phyloP scores from a whole-genome alignment of 92 coral and sea anemone species.

The Epizoanthus scotinus region DNA sequence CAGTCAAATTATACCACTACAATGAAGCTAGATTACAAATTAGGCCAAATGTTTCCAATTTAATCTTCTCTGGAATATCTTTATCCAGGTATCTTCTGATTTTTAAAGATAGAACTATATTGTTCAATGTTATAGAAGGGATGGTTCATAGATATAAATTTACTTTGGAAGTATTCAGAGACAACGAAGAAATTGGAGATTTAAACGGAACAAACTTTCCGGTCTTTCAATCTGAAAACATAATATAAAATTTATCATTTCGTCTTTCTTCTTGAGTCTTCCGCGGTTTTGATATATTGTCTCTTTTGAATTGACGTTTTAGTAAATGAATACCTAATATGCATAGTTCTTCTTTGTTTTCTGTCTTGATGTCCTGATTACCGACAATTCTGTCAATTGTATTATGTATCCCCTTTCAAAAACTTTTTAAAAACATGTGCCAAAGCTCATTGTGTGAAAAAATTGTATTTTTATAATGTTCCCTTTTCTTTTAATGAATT shows the following conservation, averaged over 20 bases:
- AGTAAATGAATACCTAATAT: constrained; percentile 35
- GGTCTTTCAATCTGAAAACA: constrained; percentile 4
- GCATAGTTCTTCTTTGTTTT: constrained; percentile 14
- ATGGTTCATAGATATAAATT: too few species aligned
- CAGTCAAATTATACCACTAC: too few species aligned
- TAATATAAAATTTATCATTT: not conserved
- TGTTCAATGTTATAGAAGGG: too few species aligned
- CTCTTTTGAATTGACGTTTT: constrained; percentile 32
- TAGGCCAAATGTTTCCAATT: too few species aligned
- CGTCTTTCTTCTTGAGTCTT: not conserved
- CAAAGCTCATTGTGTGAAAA: constrained; percentile 32
- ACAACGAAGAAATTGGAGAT: too few species aligned
- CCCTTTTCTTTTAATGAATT: constrained; percentile 29
- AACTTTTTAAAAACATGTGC: constrained; percentile 49
- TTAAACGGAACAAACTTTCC: too few species aligned
- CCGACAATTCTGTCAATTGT: constrained; percentile 37
- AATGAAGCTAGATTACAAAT: too few species aligned
- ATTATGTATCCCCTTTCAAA: constrained; percentile 29
- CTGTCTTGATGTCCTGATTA: constrained; percentile 33
- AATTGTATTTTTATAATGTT: constrained; percentile 37
- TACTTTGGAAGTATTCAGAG: too few species aligned
- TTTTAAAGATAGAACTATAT: too few species aligned
- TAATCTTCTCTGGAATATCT: too few species aligned
- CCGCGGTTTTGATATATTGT: constrained; percentile 3
- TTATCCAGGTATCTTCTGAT: too few species aligned